phyloP scores from a whole-genome alignment of 2,888 invertebrate species.

The Crepidodera aurea region DNA sequence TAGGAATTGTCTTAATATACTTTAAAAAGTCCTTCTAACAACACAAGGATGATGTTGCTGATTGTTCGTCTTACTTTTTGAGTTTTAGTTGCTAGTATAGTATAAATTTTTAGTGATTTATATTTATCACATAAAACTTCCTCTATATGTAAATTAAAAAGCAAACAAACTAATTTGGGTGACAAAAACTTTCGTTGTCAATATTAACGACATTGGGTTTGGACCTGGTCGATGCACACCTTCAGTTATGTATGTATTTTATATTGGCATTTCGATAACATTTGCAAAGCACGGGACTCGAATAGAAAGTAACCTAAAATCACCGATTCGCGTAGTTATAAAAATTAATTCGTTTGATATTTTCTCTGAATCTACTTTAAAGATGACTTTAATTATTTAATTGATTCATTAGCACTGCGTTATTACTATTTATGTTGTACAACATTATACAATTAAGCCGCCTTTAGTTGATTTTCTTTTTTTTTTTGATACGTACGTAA shows the following conservation, averaged over 20 bases:
- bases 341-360: slow-evolving; percentile 26
- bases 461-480: no score
- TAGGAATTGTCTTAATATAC: no score
- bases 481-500: no score
- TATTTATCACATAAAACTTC: neutral
- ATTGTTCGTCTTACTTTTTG: no score
- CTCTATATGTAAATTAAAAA: slow-evolving; percentile 3
- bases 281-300: slow-evolving; percentile 30
- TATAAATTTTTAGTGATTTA: no score
- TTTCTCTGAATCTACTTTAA: slow-evolving; percentile 17
- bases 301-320: slow-evolving; percentile 39
- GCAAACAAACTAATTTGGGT: slow-evolving; percentile 1
- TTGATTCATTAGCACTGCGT: neutral
- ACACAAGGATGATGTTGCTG: no score
- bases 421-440: slow-evolving; percentile 4
- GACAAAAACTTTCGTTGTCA: slow-evolving; percentile 12
- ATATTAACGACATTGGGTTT: slow-evolving; percentile 5
- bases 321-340: slow-evolving; percentile 32
- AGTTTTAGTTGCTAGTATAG: no score
- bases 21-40: no score
- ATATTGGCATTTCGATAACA: slow-evolving; percentile 32
- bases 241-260: slow-evolving; percentile 15
- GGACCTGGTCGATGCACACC: neutral
- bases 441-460: no score
- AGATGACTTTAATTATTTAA: slow-evolving; percentile 12